phyloP scores from a whole-genome alignment of 2,888 invertebrate species.

The Atherix ibis region DNA sequence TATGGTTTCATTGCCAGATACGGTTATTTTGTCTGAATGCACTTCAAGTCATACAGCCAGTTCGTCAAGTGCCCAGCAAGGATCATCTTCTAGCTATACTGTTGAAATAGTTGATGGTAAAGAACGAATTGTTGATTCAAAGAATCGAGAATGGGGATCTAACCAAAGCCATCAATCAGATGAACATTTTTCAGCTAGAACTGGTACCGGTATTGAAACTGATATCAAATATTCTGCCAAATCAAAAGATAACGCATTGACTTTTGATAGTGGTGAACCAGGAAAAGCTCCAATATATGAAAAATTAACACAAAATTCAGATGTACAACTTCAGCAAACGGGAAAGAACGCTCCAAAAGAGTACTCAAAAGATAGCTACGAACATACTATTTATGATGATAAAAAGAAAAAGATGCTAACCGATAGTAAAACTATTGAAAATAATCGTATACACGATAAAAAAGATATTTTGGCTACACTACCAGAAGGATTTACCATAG shows the following conservation, averaged over 20 bases:
- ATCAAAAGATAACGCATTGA: slow-evolving; percentile 38
- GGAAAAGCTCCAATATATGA: slow-evolving; percentile 33
- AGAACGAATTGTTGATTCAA: slow-evolving; percentile 42
- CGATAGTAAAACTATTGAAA: slow-evolving; percentile 10
- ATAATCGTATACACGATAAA: slow-evolving; percentile 8
- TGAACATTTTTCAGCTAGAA: slow-evolving; percentile 38
- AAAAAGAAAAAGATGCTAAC: slow-evolving; percentile 11
- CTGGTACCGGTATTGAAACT: slow-evolving; percentile 42
- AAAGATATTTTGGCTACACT: slow-evolving; percentile 2
- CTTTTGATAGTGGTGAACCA: slow-evolving; percentile 40
- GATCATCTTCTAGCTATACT: slow-evolving; percentile 46
- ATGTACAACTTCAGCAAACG: slow-evolving; percentile 28
- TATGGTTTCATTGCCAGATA: slow-evolving; percentile 6
- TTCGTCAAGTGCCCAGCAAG: slow-evolving; percentile 29
- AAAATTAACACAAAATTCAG: slow-evolving; percentile 34
- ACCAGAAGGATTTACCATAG: slow-evolving; percentile 3
- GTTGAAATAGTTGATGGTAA: slow-evolving; percentile 50
- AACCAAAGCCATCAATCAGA: slow-evolving; percentile 34
- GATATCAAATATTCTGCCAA: slow-evolving; percentile 39
- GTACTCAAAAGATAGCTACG: slow-evolving; percentile 8
- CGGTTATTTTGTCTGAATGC: slow-evolving; percentile 8
- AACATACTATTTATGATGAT: slow-evolving; percentile 9
- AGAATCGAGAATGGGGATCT: slow-evolving; percentile 42
- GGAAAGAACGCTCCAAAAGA: slow-evolving; percentile 18
- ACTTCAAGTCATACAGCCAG: slow-evolving; percentile 6